Conservation (phyloP, 64 coral and sea anemone species). For the Platygyra sinensis region DNA sequence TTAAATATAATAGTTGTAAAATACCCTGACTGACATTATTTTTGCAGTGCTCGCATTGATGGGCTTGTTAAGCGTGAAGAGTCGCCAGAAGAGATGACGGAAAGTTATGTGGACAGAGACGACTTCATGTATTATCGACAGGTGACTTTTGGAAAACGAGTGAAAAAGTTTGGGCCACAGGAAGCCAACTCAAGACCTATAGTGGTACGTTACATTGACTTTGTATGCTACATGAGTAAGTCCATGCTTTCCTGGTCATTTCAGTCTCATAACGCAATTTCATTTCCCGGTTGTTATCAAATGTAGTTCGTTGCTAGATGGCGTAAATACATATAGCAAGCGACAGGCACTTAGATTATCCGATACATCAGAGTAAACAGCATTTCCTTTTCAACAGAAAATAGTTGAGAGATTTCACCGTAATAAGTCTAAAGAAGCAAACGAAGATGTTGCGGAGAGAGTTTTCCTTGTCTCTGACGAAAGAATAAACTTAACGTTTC, state of each 20-base stretch:
- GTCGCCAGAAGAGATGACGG: conserved; percentile 84
- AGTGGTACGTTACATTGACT: conserved; percentile 44
- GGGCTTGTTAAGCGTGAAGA: conserved; percentile 94
- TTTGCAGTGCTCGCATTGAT: conserved; percentile 82
- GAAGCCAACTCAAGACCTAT: conserved; percentile 80
- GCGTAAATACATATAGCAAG: too few species aligned
- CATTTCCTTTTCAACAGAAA: conserved; percentile 66
- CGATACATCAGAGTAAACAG: not conserved
- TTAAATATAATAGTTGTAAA: not conserved
- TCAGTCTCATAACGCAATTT: too few species aligned
- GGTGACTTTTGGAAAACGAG: conserved; percentile 85
- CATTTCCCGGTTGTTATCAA: too few species aligned
- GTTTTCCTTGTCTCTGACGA: conserved; percentile 89
- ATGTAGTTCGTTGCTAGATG: too few species aligned
- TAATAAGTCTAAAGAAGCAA: conserved; percentile 73
- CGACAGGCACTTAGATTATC: not conserved
- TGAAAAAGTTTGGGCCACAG: conserved; percentile 98
- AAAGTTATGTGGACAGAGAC: conserved; percentile 88
- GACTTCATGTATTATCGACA: conserved; percentile 93
- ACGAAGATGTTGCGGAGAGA: conserved; percentile 93
- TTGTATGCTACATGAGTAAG: too few species aligned
- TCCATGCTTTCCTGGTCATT: too few species aligned
- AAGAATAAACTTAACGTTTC: conserved; percentile 94
- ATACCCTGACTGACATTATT: not conserved
- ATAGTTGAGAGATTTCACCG: conserved; percentile 96